These are phyloP conservation scores for Oophaga pumilio DNA, from an alignment of 2,113 vertebrate genomes.

Conservation along the genomic window DNA sequence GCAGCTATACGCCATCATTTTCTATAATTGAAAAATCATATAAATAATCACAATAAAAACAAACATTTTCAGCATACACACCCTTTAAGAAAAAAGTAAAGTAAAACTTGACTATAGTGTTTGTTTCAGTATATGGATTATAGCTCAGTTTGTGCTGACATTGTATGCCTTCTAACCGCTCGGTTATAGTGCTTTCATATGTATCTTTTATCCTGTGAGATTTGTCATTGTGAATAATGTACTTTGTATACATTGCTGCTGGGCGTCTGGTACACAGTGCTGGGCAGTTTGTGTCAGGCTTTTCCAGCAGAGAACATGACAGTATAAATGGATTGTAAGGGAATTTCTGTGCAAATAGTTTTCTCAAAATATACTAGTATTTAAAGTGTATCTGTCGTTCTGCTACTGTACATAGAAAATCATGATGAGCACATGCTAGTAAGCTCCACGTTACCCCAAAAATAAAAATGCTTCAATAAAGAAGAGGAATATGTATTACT, in stretches of 20 bases:
- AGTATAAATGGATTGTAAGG: conserved; percentile 33
- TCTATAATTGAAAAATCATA: not conserved
- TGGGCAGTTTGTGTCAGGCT: conserved; percentile 41
- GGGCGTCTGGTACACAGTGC: conserved; percentile 36
- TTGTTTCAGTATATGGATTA: not conserved
- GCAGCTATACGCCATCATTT: not conserved
- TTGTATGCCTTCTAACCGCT: not conserved
- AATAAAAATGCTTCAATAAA: conserved; percentile 54
- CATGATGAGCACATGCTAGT: conserved; percentile 47
- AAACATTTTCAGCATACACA: not conserved
- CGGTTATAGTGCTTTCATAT: conserved; percentile 1
- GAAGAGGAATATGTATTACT: conserved; percentile 12
- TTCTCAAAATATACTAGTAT: conserved; percentile 35
- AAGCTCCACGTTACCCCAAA: conserved; percentile 50
- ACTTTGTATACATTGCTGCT: conserved; percentile 21
- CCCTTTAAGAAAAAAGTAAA: not conserved
- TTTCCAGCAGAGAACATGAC: conserved; percentile 22
- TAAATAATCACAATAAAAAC: not conserved
- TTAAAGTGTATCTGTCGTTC: conserved; percentile 39
- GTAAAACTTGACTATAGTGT: not conserved
- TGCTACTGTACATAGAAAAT: conserved; percentile 49
- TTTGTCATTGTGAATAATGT: conserved; percentile 8
- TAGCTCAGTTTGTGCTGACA: conserved; percentile 18
- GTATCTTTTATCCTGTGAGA: not conserved
- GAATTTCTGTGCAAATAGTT: conserved; percentile 24